Evolutionary conservation across 1,140 invertebrate species (phyloP), one percentile per base, ranked within the genome.

Genomic region (Aphaenogaster rudis): DNA sequence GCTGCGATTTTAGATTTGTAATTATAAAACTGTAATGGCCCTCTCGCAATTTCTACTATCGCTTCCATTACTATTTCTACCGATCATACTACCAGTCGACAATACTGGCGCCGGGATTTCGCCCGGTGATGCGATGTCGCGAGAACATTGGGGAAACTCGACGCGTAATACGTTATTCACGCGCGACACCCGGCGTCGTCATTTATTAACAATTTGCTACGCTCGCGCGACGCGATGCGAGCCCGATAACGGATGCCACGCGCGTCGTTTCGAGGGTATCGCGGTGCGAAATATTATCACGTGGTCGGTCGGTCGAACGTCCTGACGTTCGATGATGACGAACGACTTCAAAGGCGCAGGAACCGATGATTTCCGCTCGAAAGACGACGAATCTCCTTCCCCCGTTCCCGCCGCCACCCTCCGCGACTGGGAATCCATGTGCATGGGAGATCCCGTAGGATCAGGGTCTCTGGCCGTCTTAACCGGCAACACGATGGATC

Each of bases 401-500:
- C n/a, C 3, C 48, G 9, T 13, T 11, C 39, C 59, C 15, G 90
- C 13, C 15, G 45, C 15, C 28, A 88, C 63, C 48, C 77, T 48
- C 17, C 33, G 21, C 66, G 57, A 52, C 69, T 54, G 42, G 57
- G 64, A 85, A 88, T 86, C 69, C 82, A 80, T 74, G 78, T 78
- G 78, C 82, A 88, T 71, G 80, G 86, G 69, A 92, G 86, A 88
- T 86, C 87, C 81, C 79, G 88, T 86, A 86, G 88, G 85, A 88
- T 90, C 91, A 89, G 88, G 64, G 72, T 90, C 85, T 90, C 86
- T 86, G 88, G 81, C 81, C 81, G 92, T 94, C 93, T 94, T 94
- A 94, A 94, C 94, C 92, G 92, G 93, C 92, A 95, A 93, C 94
- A 93, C 88, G 90, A 81, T 93, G 91, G 93, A 92, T 94, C 93